Evolutionary conservation across 2,888 invertebrate genomes (phyloP).

Genomic region (Orthonevra nobilis): DNA sequence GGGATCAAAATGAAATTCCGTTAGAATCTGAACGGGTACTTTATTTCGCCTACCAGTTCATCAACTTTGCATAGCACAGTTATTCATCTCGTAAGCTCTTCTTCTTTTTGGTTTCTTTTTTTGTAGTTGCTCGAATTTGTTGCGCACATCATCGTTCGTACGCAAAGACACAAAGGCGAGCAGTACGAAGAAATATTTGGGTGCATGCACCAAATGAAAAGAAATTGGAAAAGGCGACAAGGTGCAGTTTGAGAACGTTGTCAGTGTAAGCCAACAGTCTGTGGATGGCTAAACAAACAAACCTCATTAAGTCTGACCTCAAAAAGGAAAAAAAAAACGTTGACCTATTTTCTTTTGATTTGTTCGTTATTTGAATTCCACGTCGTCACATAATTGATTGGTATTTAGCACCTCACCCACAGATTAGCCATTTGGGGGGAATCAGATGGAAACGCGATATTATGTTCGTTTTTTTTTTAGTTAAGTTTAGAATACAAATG

Average conservation of each 20-base stretch:
- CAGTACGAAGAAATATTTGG: constrained; percentile 33
- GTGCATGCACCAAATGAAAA: constrained; percentile 51
- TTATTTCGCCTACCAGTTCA: constrained; percentile 37
- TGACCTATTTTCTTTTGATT: constrained; percentile 57
- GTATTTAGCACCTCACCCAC: constrained; percentile 52
- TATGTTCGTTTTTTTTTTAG: not conserved
- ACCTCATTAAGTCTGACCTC: constrained; percentile 59
- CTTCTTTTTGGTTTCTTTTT: constrained; percentile 10
- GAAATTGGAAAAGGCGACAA: constrained; percentile 47
- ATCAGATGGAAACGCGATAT: constrained; percentile 25
- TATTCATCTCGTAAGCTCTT: constrained; percentile 11
- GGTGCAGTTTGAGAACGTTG: constrained; percentile 13
- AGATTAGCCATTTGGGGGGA: not conserved
- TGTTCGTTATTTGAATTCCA: constrained; percentile 45
- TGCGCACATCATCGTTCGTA: constrained; percentile 1
- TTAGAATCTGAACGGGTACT: constrained; percentile 14
- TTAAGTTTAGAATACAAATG: constrained; percentile 10
- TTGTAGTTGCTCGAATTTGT: constrained; percentile 4
- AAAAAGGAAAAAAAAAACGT: too few species aligned
- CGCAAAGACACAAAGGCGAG: constrained; percentile 9
- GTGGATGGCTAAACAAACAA: constrained; percentile 59
- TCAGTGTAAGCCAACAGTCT: not conserved
- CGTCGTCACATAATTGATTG: not conserved
- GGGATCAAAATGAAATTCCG: constrained; percentile 24
- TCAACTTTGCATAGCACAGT: constrained; percentile 32